These are phyloP conservation scores for Eilema sororculum DNA, from an alignment of 2,888 invertebrate genomes.

Conservation along the genomic window DNA sequence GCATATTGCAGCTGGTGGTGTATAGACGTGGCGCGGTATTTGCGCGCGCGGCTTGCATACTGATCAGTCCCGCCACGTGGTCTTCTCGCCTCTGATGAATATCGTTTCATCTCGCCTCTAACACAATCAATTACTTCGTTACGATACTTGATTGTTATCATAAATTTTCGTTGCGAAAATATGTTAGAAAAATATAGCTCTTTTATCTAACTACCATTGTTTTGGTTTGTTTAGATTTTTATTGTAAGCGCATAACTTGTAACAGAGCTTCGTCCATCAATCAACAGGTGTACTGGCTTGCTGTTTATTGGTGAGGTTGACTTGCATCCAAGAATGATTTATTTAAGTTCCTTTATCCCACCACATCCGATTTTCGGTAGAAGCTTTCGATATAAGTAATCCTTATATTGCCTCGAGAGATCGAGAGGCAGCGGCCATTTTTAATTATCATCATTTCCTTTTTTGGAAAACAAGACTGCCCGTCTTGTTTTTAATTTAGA, in stretches of 20 bases:
- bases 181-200: slow-evolving; percentile 6
- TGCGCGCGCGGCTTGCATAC: slow-evolving; percentile 71
- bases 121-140: slow-evolving; percentile 31
- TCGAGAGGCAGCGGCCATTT: too few species aligned
- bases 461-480: too few species aligned
- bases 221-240: background rate
- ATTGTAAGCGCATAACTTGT: background rate
- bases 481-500: too few species aligned
- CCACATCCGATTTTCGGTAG: too few species aligned
- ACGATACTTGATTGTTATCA: background rate
- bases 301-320: background rate
- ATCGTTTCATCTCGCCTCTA: slow-evolving; percentile 28
- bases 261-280: background rate
- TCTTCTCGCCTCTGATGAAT: slow-evolving; percentile 21
- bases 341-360: too few species aligned
- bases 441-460: too few species aligned
- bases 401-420: too few species aligned
- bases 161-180: slow-evolving; percentile 6
- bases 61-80: slow-evolving; percentile 60
- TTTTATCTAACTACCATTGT: background rate
- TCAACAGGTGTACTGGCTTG: background rate
- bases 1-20: slow-evolving; percentile 79
- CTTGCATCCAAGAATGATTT: too few species aligned
- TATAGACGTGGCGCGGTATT: slow-evolving; percentile 64
- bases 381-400: too few species aligned